These are phyloP conservation scores for Monarcha castaneiventris DNA, from an alignment of 2,113 vertebrate species.

Conservation along the genomic window DNA sequence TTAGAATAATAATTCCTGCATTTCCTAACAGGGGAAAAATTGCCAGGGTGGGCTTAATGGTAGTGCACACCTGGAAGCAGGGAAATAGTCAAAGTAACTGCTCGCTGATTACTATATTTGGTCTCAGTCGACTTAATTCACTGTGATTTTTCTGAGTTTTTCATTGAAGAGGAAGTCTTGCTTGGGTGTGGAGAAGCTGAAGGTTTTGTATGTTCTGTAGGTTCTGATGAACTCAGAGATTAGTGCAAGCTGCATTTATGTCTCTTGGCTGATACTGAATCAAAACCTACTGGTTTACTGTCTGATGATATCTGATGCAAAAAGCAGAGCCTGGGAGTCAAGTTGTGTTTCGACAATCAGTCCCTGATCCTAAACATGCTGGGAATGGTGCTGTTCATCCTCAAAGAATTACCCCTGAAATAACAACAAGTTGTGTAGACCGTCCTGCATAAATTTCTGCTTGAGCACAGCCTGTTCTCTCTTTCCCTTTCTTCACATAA, in stretches of 20 bases:
- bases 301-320: not conserved
- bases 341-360: not conserved
- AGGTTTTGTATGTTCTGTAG: not conserved
- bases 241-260: not conserved
- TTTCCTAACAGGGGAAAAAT: not conserved
- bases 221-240: not conserved
- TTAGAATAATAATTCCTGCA: not conserved
- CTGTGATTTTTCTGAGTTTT: not conserved
- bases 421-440: not conserved
- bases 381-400: not conserved
- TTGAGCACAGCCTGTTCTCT: not conserved
- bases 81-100: not conserved
- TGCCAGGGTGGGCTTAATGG: not conserved
- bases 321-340: not conserved
- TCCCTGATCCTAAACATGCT: accelerated
- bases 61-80: not conserved
- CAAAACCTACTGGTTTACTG: not conserved
- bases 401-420: not conserved
- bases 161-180: not conserved
- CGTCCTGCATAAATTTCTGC: not conserved
- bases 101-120: accelerated
- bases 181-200: not conserved
- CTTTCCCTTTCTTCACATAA: not conserved
- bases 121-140: not conserved
- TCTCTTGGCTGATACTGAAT: not conserved